Evolutionary conservation across 2,888 invertebrate species (phyloP).

Genomic region (Rhagonycha fulva): DNA sequence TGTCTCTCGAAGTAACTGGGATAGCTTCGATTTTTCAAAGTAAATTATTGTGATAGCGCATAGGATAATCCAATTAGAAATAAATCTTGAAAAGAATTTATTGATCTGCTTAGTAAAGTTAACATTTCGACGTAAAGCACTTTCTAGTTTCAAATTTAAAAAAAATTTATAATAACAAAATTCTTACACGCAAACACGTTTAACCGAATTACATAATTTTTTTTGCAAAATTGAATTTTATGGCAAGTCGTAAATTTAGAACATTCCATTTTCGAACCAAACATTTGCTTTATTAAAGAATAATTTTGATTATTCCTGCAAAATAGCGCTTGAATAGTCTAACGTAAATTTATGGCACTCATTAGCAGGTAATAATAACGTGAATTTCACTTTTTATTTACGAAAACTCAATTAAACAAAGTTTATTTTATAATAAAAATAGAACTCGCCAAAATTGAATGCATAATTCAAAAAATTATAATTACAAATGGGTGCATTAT

Average conservation of each 20-base stretch:
- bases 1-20: not conserved
- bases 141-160: not conserved
- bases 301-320: not conserved
- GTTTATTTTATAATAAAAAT: not conserved
- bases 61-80: not conserved
- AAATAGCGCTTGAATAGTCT: not conserved
- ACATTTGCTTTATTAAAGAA: not conserved
- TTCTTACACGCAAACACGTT: not conserved
- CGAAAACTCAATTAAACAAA: not conserved
- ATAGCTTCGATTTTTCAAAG: not conserved
- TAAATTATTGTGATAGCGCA: not conserved
- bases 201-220: not conserved
- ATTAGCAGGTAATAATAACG: not conserved
- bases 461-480: constrained; percentile 9
- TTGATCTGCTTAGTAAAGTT: not conserved
- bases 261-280: not conserved
- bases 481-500: constrained; percentile 7
- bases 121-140: not conserved
- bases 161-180: not conserved
- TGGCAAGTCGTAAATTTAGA: not conserved
- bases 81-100: not conserved
- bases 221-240: not conserved
- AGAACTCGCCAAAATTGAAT: not conserved
- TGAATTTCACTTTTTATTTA: not conserved
- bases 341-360: not conserved